Evolutionary conservation across 2,888 invertebrate species (phyloP).

Genomic region (Conchocele bisecta): DNA sequence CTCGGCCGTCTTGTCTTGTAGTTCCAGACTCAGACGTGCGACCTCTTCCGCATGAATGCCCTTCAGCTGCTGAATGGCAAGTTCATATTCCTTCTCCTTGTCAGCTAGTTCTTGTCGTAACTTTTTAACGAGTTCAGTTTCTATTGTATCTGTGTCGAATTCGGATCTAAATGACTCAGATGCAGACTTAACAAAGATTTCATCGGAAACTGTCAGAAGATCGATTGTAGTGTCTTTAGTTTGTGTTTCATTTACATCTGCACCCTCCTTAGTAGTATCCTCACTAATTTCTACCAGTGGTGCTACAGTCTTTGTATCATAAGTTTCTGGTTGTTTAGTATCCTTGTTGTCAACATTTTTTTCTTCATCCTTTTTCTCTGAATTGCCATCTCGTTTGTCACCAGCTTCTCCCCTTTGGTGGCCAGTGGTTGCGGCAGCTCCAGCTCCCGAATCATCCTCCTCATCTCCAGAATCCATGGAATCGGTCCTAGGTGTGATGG

Average conservation of each 20-base stretch:
- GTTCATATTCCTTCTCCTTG: slow-evolving; percentile 32
- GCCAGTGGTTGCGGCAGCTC: slow-evolving; percentile 25
- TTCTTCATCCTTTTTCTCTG: slow-evolving; percentile 1
- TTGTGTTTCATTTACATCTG: too few species aligned
- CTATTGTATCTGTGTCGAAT: slow-evolving; percentile 6
- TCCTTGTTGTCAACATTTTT: background rate
- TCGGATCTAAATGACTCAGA: background rate
- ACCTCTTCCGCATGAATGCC: slow-evolving; percentile 44
- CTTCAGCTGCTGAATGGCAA: slow-evolving; percentile 34
- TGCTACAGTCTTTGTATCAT: background rate
- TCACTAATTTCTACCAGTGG: background rate
- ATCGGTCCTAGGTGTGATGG: slow-evolving; percentile 13
- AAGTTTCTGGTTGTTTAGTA: too few species aligned
- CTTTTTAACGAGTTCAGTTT: slow-evolving; percentile 30
- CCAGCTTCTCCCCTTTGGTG: background rate
- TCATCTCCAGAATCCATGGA: slow-evolving; percentile 33
- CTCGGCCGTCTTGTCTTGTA: slow-evolving; percentile 23
- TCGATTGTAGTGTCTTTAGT: too few species aligned
- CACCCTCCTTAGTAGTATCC: background rate
- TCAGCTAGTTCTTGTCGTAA: slow-evolving; percentile 43
- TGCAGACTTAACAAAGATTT: background rate
- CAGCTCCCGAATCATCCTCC: slow-evolving; percentile 37
- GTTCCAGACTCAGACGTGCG: slow-evolving; percentile 31
- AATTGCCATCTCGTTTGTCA: slow-evolving; percentile 3
- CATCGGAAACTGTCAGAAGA: too few species aligned